Percentiles rank a stretch among this genome's conserved stretches.
Evolutionary conservation across 2,797 vertebrate species (phyloP).

Genomic region (Florisuga fusca): DNA sequence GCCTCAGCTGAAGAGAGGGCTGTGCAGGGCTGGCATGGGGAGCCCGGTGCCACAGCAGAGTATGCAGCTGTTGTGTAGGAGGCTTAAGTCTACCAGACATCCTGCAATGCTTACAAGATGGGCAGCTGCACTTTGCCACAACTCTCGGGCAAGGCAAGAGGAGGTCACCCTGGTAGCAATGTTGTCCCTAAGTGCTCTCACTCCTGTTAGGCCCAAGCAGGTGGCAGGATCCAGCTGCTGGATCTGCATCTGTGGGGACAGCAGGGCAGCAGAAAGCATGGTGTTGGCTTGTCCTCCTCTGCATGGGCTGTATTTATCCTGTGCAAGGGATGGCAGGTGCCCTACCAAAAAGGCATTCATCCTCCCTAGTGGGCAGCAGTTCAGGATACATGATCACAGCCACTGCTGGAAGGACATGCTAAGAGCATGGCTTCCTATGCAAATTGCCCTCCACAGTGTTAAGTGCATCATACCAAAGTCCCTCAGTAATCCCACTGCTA

Average conservation of each 20-base stretch:
- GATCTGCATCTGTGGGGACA: fast-evolving
- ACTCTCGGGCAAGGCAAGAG: background rate
- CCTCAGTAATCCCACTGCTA: background rate
- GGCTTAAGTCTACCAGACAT: background rate
- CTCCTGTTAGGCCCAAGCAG: background rate
- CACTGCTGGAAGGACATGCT: background rate
- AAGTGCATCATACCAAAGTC: background rate
- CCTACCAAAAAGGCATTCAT: background rate
- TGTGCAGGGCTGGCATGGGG: background rate
- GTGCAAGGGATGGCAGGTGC: background rate
- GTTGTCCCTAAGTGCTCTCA: background rate
- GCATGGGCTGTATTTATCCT: background rate
- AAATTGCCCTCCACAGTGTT: background rate
- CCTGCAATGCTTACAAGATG: background rate
- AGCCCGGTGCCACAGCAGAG: background rate
- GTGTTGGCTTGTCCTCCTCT: background rate
- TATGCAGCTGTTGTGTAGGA: fast-evolving
- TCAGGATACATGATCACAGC: background rate
- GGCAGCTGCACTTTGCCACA: background rate
- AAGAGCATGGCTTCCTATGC: background rate
- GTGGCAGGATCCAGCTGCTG: background rate
- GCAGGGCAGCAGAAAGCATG: background rate
- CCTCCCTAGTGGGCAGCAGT: fast-evolving
- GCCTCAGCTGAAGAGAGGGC: background rate
- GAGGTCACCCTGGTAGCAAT: background rate